Evolutionary conservation across 2,113 vertebrate genomes (phyloP), one percentile per base, ranked within the genome.

Genomic region (Corythornis cristatus): DNA sequence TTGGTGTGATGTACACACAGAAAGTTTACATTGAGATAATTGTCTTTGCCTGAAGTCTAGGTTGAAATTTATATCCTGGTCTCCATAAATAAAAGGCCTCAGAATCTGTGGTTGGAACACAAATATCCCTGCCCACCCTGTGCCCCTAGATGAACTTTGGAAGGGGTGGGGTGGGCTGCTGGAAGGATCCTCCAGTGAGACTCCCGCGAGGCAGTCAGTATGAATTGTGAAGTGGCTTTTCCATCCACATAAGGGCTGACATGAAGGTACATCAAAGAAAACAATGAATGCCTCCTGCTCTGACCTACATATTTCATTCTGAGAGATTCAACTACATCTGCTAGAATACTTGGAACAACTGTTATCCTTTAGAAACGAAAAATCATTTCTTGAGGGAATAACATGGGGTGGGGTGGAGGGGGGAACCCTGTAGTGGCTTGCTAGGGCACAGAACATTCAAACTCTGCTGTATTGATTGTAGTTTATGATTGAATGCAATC

Each of bases 251-350:
- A 50, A 94, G 75, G 92, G 77, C 82, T 96, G 94, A 87, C 53
- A 65, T 67, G 85, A 90, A 93, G 70, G 57, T 92, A 75, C 93
- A 93, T 95, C 86, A 95, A 96, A 96, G 93, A 92, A 92, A 90
- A 91, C 83, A 93, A 96, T 79, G 84, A 92, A 74, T 58, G 87
- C 84, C 88, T 96, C 77, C 79, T 86, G 88, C 93, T 94, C 90
- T 97, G 93, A 97, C 94, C 95, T 96, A 96, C 89, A 96, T 93
- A 95, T 78, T 95, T 95, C 81, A 86, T 92, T 96, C 82, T 79
- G 70, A 92, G 79, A 91, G 60, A 81, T 89, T 94, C 93, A 57
- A 57, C 78, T 95, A 81, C 93, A 93, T 90, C 86, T 95, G 86
- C 86, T 91, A 71, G 84, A 92, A 93, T 84, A 60, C 75, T 93